Base-by-base conservation (phyloP, 2,888 invertebrate genomes). In the Drosophila pegasa region DNA sequence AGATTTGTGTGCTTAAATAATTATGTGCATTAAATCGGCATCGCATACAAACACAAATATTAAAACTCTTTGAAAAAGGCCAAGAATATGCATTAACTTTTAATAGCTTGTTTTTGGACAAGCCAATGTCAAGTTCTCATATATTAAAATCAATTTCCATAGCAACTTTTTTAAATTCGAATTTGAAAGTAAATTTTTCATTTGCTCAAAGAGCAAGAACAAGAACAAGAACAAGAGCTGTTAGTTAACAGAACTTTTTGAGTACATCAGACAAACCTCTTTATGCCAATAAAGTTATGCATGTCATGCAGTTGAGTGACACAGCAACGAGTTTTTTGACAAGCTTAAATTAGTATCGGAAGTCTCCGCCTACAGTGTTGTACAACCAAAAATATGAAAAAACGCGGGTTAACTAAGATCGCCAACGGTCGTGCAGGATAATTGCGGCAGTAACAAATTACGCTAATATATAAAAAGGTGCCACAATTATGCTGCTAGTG, bases 261-360 rank as follows among this genome's bases (percentile, higher is more conserved):
- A 31, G 1, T 20, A 31, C 9, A 5, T 1, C 1, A 31, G 47
- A 40, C 61, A 33, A 33, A 27, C n/a, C 18, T 1, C 1, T 6
- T 3, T 2, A 14, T 43, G 10, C 1, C 18, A 29, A 10, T 31
- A 18, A 16, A 3, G 12, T 14, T 12, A 18, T 9, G 22, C 20
- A 12, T 22, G 6, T 9, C 14, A 5, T n/a, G 10, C 10, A 22
- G 9, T 3, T 20, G 29, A 43, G 43, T 61, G 3, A 20, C 45
- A 16, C 9, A 64, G 38, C 47, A 47, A 20, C 1, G 6, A 63
- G 50, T 4, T 25, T 43, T 12, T 7, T 9, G 22, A 10, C 38
- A 25, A 6, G 20, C 14, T 25, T 6, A 3, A 27, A 20, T 3
- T 12, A 27, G 37, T 51, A 10, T 16, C 37, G 22, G 10, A n/a